These are phyloP conservation scores for Brachyistius frenatus DNA, from an alignment of 2,113 vertebrate species.

Conservation along the genomic window DNA sequence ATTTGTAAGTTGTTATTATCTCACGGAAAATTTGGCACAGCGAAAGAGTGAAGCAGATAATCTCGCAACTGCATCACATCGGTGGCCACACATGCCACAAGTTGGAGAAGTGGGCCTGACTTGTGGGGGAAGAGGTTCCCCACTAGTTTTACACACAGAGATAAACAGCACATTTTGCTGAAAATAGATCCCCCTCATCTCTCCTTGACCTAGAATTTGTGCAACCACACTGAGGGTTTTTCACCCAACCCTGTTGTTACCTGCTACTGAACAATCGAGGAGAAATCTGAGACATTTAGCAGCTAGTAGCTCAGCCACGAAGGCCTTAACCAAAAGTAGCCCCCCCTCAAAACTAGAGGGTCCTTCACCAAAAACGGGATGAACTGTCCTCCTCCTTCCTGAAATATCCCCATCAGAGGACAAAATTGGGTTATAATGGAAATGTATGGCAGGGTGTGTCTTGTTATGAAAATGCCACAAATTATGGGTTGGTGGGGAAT, in stretches of 20 bases:
- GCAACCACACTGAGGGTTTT: slow-evolving; percentile 65
- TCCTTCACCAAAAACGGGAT: slow-evolving; percentile 31
- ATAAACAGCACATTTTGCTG: slow-evolving; percentile 72
- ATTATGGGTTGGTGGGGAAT: slow-evolving; percentile 85
- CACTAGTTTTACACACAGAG: slow-evolving; percentile 62
- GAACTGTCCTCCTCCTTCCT: slow-evolving; percentile 44
- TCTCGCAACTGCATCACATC: slow-evolving; percentile 53
- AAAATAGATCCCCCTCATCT: slow-evolving; percentile 77
- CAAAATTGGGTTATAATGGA: slow-evolving; percentile 78
- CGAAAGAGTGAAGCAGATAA: slow-evolving; percentile 46
- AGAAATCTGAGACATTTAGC: slow-evolving; percentile 51
- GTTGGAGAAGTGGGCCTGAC: slow-evolving; percentile 71
- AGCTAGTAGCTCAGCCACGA: slow-evolving; percentile 18
- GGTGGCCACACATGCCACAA: slow-evolving; percentile 69
- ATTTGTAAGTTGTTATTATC: slow-evolving; percentile 1
- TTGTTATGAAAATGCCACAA: slow-evolving; percentile 80
- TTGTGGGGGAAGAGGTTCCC: slow-evolving; percentile 72
- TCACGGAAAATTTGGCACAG: neutral
- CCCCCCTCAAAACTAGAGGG: slow-evolving; percentile 25
- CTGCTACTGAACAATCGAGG: slow-evolving; percentile 66
- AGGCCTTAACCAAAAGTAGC: slow-evolving; percentile 36
- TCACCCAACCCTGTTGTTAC: slow-evolving; percentile 71
- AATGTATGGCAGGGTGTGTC: slow-evolving; percentile 82
- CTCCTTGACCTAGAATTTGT: slow-evolving; percentile 68
- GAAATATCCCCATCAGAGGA: slow-evolving; percentile 77